Conservation (phyloP, 2,797 vertebrate genomes). For the Melanotaenia trifasciata region DNA sequence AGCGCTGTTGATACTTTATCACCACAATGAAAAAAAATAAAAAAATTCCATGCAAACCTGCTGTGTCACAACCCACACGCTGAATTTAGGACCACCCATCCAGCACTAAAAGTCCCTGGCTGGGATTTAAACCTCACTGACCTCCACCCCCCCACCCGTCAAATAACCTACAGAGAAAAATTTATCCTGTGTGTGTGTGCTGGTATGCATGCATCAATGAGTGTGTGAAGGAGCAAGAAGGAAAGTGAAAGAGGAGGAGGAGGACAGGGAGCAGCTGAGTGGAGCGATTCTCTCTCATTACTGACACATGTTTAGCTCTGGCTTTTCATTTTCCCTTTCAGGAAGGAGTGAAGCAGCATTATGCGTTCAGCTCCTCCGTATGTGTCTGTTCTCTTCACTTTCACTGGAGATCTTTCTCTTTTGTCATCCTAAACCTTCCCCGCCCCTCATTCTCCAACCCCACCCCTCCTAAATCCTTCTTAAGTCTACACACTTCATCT, state of each 20-base stretch:
- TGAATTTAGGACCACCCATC: constrained; percentile 83
- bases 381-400: constrained; percentile 65
- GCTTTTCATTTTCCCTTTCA: constrained; percentile 44
- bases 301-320: constrained; percentile 48
- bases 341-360: constrained; percentile 76
- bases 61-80: constrained; percentile 73
- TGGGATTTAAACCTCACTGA: constrained; percentile 65
- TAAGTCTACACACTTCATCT: constrained; percentile 73
- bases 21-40: constrained; percentile 23
- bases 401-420: constrained; percentile 79
- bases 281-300: constrained; percentile 54
- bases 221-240: constrained; percentile 31
- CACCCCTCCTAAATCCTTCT: constrained; percentile 48
- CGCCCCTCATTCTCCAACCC: constrained; percentile 30
- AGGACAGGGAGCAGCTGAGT: constrained; percentile 48
- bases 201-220: constrained; percentile 42
- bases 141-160: constrained; percentile 62
- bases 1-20: constrained; percentile 61
- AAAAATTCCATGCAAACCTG: constrained; percentile 66
- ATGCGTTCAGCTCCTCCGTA: constrained; percentile 78
- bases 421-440: constrained; percentile 75
- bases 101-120: constrained; percentile 64
- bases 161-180: constrained; percentile 70
- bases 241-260: constrained; percentile 24
- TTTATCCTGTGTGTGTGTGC: constrained; percentile 46